These are phyloP conservation scores for Phengaris arion DNA, from an alignment of 2,888 invertebrate genomes.

Conservation along the genomic window DNA sequence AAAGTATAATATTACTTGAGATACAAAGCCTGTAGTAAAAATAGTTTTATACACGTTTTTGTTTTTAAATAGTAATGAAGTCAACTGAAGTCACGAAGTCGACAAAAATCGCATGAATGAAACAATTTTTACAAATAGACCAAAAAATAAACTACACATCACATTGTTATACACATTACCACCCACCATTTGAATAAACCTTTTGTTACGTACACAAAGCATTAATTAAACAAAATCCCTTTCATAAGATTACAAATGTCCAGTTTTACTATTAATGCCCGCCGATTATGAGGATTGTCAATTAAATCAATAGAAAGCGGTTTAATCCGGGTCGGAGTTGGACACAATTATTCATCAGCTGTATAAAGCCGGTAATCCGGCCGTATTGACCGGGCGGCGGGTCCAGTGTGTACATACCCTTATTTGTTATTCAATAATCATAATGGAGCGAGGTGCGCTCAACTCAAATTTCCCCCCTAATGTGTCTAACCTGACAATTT, in stretches of 20 bases:
- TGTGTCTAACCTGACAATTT: constrained; percentile 7
- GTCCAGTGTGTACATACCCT: constrained; percentile 40
- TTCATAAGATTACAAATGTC: constrained; percentile 52
- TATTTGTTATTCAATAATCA: constrained; percentile 33
- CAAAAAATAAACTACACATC: too few relatives aligned
- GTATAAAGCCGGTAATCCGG: constrained; percentile 70
- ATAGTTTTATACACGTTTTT: too few relatives aligned
- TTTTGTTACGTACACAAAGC: background rate
- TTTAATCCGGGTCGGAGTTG: constrained; percentile 70
- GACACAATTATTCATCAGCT: constrained; percentile 76
- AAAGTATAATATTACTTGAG: too few relatives aligned
- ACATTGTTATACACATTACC: too few relatives aligned
- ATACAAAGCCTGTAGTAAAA: too few relatives aligned
- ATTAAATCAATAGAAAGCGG: constrained; percentile 74
- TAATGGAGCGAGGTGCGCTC: constrained; percentile 29
- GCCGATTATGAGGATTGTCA: constrained; percentile 72
- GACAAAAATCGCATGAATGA: too few relatives aligned
- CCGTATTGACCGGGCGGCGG: constrained; percentile 61
- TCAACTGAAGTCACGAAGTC: too few relatives aligned
- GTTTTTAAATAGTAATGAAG: background rate
- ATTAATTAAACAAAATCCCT: constrained; percentile 39
- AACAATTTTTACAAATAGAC: too few relatives aligned
- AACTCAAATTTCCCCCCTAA: constrained; percentile 6
- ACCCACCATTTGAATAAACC: background rate
- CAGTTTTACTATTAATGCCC: constrained; percentile 65